These are phyloP conservation scores for Shargacucullia verbasci DNA, from an alignment of 2,888 invertebrate genomes.

Conservation along the genomic window DNA sequence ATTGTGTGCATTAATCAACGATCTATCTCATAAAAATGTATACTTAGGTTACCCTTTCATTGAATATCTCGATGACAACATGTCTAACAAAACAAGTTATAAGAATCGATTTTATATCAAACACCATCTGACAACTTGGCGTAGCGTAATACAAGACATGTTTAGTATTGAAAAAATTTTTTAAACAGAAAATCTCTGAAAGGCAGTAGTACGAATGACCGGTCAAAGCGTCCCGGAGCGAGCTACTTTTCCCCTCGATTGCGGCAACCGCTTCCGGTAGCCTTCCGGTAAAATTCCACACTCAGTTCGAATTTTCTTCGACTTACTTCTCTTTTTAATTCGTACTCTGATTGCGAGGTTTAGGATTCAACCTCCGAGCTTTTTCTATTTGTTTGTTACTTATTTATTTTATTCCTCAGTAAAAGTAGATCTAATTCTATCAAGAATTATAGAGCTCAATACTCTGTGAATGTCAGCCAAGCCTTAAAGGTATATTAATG, in stretches of 20 bases:
- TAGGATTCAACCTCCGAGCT: constrained; percentile 42
- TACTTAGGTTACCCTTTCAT: background rate
- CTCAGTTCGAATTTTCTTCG: constrained; percentile 68
- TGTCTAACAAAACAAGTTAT: no score
- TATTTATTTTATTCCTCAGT: constrained; percentile 8
- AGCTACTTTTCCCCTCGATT: constrained; percentile 80
- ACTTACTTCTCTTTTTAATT: constrained; percentile 64
- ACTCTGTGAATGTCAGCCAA: constrained; percentile 1
- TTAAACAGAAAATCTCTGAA: constrained; percentile 61
- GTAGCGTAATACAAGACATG: constrained; percentile 45
- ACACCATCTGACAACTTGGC: constrained; percentile 40
- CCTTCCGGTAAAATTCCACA: constrained; percentile 70
- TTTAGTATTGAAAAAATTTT: constrained; percentile 55
- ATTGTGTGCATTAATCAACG: constrained; percentile 20
- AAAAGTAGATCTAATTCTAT: background rate
- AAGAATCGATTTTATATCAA: constrained; percentile 3
- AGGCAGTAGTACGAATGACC: constrained; percentile 67
- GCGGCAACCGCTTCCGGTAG: constrained; percentile 75
- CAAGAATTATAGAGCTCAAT: background rate
- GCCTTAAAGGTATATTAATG: background rate
- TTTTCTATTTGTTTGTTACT: constrained; percentile 33
- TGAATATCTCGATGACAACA: constrained; percentile 3
- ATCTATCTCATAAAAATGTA: background rate
- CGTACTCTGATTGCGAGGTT: constrained; percentile 57
- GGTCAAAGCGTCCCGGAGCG: constrained; percentile 75